These are phyloP conservation scores for Apogon hyalosoma DNA, from an alignment of 2,797 vertebrate genomes.

Conservation along the genomic window DNA sequence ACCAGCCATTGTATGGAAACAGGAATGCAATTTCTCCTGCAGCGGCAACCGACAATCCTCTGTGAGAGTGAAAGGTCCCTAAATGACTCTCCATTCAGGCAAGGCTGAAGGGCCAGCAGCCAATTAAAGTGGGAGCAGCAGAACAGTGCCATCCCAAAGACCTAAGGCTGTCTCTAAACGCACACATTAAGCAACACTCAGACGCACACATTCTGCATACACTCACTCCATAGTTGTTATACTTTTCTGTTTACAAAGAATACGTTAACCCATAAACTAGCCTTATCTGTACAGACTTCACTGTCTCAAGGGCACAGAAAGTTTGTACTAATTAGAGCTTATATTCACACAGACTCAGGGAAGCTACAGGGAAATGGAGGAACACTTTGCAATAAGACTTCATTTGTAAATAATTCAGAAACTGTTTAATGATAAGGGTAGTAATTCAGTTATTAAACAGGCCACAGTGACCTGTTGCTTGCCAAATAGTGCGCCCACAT, in stretches of 20 bases:
- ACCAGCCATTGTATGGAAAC: conserved; percentile 85
- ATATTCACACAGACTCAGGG: conserved; percentile 38
- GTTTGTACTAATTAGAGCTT: not conserved
- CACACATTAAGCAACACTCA: conserved; percentile 58
- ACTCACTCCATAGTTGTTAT: conserved; percentile 30
- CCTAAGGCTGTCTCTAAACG: conserved; percentile 71
- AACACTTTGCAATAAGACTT: too few species aligned
- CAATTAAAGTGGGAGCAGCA: conserved; percentile 84
- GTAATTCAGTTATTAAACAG: too few species aligned
- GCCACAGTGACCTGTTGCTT: too few species aligned
- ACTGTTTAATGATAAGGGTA: too few species aligned
- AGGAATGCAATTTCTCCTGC: conserved; percentile 87
- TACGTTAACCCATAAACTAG: conserved; percentile 55
- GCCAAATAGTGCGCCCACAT: too few species aligned
- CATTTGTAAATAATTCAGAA: too few species aligned
- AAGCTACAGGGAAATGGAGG: not conserved
- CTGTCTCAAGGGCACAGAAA: too few species aligned
- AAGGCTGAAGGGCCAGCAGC: conserved; percentile 81
- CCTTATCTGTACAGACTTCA: conserved; percentile 15
- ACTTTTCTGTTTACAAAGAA: conserved; percentile 56
- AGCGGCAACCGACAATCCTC: conserved; percentile 82
- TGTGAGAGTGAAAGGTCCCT: conserved; percentile 84
- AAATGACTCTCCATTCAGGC: conserved; percentile 87
- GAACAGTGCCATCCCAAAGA: conserved; percentile 74
- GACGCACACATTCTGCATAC: conserved; percentile 26